phyloP scores from a whole-genome alignment of 1,140 invertebrate species.

The Bacillus rossius region DNA sequence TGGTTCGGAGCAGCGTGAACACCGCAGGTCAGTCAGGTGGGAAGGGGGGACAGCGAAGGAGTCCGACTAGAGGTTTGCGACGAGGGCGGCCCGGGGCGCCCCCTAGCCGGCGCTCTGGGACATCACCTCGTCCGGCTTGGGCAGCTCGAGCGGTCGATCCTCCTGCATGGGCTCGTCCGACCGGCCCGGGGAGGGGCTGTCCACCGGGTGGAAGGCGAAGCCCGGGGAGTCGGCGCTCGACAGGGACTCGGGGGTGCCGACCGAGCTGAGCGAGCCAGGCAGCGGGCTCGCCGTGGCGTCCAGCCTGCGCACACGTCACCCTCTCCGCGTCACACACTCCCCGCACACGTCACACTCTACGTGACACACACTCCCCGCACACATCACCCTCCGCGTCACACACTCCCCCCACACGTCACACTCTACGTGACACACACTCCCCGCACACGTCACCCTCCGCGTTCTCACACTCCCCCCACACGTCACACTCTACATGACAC shows the following conservation, averaged over 20 bases:
- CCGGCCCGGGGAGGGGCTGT: slow-evolving; percentile 45
- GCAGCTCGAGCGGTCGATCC: not conserved
- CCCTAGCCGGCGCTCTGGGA: not conserved
- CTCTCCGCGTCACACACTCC: not conserved
- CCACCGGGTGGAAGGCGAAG: slow-evolving; percentile 44
- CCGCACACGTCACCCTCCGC: too few species aligned
- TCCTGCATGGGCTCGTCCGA: slow-evolving; percentile 21
- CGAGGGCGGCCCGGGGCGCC: too few species aligned
- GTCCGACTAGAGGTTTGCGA: too few species aligned
- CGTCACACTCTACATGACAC: too few species aligned
- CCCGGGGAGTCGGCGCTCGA: slow-evolving; percentile 54
- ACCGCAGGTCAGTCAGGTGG: too few species aligned
- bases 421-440: too few species aligned
- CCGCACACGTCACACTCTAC: not conserved
- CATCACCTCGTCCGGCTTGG: slow-evolving; percentile 6
- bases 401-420: too few species aligned
- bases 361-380: too few species aligned
- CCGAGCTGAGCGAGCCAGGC: slow-evolving; percentile 50
- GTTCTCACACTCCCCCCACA: too few species aligned
- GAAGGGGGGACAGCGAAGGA: too few species aligned
- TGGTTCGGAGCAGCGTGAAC: too few species aligned
- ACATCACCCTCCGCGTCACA: too few species aligned
- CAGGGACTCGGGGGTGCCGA: slow-evolving; percentile 53
- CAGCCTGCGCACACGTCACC: slow-evolving; percentile 25
- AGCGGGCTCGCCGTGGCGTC: slow-evolving; percentile 49